Evolutionary conservation across 2,888 invertebrate genomes (phyloP).

Genomic region (Acanthacorydalis orientalis): DNA sequence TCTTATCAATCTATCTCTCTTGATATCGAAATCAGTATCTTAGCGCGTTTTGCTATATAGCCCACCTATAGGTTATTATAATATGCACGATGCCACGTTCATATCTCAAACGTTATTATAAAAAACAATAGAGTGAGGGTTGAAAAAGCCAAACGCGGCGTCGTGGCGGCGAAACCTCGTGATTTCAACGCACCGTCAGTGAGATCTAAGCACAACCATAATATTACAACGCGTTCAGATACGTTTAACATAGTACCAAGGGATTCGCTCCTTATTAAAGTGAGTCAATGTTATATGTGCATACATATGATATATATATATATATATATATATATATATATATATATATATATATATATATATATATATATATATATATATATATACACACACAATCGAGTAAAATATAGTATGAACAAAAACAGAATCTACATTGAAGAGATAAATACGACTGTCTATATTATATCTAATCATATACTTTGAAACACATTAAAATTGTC

Average conservation of each 20-base stretch:
- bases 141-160: not conserved
- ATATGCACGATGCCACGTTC: slow-evolving; percentile 1
- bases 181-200: not conserved
- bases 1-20: not conserved
- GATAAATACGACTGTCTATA: no score
- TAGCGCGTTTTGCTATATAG: not conserved
- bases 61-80: slow-evolving; percentile 2
- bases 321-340: no score
- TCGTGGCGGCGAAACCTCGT: no score
- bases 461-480: no score
- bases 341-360: no score
- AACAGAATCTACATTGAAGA: no score
- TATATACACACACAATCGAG: no score
- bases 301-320: no score
- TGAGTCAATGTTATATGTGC: not conserved
- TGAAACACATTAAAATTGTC: no score
- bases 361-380: no score
- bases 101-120: slow-evolving; percentile 4
- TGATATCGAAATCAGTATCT: not conserved
- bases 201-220: slow-evolving; percentile 1
- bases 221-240: not conserved
- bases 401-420: no score
- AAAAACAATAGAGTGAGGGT: slow-evolving; percentile 2
- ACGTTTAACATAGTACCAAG: not conserved
- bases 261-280: slow-evolving; percentile 3